A percentile compares a stretch with the other conserved stretches of the same genome.
Conservation (phyloP, 2,113 vertebrate species). For the Gnathonemus echidnorhynchus region DNA sequence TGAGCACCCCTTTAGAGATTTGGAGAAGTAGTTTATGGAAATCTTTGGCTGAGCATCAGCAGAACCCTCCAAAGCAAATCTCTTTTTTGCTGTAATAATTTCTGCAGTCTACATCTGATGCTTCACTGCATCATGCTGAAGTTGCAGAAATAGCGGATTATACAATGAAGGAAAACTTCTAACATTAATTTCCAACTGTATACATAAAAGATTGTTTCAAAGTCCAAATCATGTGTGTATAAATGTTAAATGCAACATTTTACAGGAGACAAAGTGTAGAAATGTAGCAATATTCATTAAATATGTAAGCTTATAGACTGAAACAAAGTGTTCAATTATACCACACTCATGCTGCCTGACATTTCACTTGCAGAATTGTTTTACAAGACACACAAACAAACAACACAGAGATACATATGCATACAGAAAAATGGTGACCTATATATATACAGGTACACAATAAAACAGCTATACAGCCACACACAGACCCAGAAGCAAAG, state of each 20-base stretch:
- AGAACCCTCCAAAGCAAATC: constrained; percentile 15
- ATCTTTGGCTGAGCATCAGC: constrained; percentile 18
- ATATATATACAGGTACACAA: neutral
- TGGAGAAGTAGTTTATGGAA: constrained; percentile 11
- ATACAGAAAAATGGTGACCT: neutral
- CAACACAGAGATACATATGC: neutral
- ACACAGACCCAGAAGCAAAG: neutral
- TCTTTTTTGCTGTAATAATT: constrained; percentile 9
- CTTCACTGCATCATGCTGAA: constrained; percentile 10
- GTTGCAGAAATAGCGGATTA: neutral
- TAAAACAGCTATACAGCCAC: neutral
- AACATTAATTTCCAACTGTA: neutral
- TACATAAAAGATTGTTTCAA: neutral
- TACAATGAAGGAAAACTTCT: neutral
- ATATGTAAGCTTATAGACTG: neutral
- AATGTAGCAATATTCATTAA: neutral
- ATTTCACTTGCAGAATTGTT: neutral
- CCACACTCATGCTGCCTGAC: neutral
- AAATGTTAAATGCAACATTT: neutral
- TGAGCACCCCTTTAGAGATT: constrained; percentile 10
- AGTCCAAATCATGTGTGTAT: neutral
- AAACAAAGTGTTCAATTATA: neutral
- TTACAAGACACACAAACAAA: neutral
- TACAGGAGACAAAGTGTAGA: neutral
- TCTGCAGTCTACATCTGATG: neutral